Evolutionary conservation across 1,140 invertebrate genomes (phyloP).

Genomic region (Bombus difficillimus): DNA sequence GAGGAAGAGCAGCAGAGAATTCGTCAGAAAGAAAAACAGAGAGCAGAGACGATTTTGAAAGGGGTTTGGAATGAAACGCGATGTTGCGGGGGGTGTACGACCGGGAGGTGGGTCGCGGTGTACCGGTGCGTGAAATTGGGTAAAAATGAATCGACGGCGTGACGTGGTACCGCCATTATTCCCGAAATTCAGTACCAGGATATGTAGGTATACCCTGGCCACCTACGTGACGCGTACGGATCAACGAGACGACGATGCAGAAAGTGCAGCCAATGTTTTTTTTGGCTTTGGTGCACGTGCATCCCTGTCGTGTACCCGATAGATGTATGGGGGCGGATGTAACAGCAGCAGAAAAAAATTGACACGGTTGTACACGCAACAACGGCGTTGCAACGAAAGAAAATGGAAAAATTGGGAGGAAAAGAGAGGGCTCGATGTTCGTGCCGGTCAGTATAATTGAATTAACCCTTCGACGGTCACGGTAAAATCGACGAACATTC

Average conservation of each 20-base stretch:
- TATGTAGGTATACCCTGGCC: background rate
- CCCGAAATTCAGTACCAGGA: conserved; percentile 38
- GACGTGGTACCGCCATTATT: conserved; percentile 50
- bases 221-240: conserved; percentile 37
- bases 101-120: conserved; percentile 17
- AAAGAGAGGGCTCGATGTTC: too few species aligned
- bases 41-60: conserved; percentile 10
- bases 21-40: background rate
- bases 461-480: conserved; percentile 3
- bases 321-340: background rate
- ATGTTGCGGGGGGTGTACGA: background rate
- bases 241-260: conserved; percentile 38
- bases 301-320: background rate
- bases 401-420: too few species aligned
- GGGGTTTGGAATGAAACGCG: background rate
- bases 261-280: conserved; percentile 42
- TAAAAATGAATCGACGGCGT: conserved; percentile 64
- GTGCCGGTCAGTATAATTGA: background rate
- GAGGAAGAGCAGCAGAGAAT: too few species aligned
- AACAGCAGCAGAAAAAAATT: background rate
- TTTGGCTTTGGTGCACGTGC: background rate
- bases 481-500: background rate
- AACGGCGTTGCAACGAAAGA: background rate
- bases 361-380: background rate
- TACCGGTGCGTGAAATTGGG: conserved; percentile 71